Conservation (phyloP, 2,797 vertebrate genomes). For the Fistularia tabacaria region DNA sequence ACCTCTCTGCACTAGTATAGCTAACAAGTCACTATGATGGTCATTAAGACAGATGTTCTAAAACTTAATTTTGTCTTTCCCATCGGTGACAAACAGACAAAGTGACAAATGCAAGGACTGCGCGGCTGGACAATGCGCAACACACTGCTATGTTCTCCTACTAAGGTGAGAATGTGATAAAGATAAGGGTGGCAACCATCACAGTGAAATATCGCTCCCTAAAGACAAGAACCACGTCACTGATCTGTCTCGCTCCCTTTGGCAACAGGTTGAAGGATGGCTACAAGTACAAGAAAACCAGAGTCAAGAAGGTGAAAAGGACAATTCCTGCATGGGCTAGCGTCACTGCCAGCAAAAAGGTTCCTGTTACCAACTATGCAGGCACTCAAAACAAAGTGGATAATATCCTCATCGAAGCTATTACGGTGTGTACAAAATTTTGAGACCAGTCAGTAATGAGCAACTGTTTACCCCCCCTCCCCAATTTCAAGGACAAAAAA, state of each 20-base stretch:
- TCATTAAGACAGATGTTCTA: conserved; percentile 68
- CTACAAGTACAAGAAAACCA: conserved; percentile 78
- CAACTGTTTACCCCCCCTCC: not conserved
- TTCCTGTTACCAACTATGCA: conserved; percentile 82
- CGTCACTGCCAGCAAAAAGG: conserved; percentile 84
- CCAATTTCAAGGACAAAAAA: not conserved
- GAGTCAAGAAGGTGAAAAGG: conserved; percentile 93
- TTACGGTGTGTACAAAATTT: conserved; percentile 75
- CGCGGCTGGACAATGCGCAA: conserved; percentile 72
- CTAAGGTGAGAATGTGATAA: conserved; percentile 72
- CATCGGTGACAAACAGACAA: conserved; percentile 66
- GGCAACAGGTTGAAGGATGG: conserved; percentile 81
- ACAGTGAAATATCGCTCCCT: conserved; percentile 74
- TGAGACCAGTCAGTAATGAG: not conserved
- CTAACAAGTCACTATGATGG: conserved; percentile 36
- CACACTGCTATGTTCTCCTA: conserved; percentile 77
- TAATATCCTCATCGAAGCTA: conserved; percentile 91
- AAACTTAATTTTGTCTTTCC: conserved; percentile 69
- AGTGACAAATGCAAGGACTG: conserved; percentile 76
- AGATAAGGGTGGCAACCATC: conserved; percentile 70
- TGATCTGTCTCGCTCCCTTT: conserved; percentile 46
- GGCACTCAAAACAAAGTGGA: conserved; percentile 91
- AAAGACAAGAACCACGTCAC: conserved; percentile 25
- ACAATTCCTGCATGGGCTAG: conserved; percentile 97
- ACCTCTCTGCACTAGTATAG: conserved; percentile 11